phyloP scores from a whole-genome alignment of 2,888 invertebrate species.

The Bursaphelenchus okinawaensis region DNA sequence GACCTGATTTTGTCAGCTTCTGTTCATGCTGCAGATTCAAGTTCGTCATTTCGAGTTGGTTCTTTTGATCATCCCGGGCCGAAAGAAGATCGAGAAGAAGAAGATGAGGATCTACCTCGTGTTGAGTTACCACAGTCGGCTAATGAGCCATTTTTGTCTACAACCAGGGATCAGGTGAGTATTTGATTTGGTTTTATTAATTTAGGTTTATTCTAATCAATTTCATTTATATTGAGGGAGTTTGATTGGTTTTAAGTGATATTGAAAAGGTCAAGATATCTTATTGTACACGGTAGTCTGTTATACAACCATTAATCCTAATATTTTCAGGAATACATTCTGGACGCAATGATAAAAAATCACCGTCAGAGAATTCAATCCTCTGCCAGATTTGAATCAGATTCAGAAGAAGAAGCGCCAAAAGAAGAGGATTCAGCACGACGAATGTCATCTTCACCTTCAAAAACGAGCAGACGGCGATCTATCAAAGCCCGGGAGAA shows the following conservation, averaged over 20 bases:
- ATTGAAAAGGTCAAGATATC: too few relatives aligned
- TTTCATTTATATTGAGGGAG: too few relatives aligned
- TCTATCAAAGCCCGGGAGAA: background rate
- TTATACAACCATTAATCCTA: too few relatives aligned
- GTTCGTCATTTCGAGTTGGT: background rate
- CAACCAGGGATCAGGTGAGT: conserved; percentile 25
- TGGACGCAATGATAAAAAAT: conserved; percentile 23
- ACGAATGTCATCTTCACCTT: background rate
- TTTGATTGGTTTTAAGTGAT: too few relatives aligned
- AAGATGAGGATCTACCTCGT: conserved; percentile 20
- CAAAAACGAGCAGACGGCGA: background rate
- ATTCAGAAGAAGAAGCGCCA: background rate
- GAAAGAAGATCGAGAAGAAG: background rate
- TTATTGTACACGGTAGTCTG: too few relatives aligned
- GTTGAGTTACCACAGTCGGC: conserved; percentile 24
- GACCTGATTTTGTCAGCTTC: conserved; percentile 8
- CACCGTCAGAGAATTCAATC: conserved; percentile 11
- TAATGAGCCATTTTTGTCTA: conserved; percentile 27
- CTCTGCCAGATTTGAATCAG: background rate
- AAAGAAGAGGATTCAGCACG: background rate
- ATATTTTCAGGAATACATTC: conserved; percentile 29
- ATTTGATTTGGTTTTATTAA: background rate
- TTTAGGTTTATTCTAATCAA: background rate
- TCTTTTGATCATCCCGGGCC: background rate
- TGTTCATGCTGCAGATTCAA: background rate